Evolutionary conservation across 37 sponge, comb jelly and placozoan species (phyloP), one percentile per base, ranked within the genome.

Genomic region (Agelas oroides): DNA sequence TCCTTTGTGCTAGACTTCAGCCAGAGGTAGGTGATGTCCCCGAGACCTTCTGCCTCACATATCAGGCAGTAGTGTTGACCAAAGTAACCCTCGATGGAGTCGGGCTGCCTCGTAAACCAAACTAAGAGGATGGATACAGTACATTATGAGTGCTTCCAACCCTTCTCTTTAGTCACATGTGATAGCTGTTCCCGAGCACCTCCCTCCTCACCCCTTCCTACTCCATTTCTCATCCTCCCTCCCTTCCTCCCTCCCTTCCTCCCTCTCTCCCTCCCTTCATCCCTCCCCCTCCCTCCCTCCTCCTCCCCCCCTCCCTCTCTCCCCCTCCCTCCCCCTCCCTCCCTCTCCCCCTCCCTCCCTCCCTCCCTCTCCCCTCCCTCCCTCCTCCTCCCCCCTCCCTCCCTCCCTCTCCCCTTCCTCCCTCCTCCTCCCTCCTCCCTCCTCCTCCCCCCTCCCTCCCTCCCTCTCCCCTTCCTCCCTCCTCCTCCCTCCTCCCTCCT

Each of bases 51-150:
- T 25, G 77, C 86, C 36, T 69, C 34, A 52, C 78, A 77, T 5
- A 2, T 59, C 16, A 86, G 71, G 18, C n/a, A 18, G 34, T 40
- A 72, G 38, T 5, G n/a, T 12, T 36, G 2, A 1, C 62, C 62
- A 1, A 69, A 53, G 27, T 25, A 16, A 38, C 57, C 78, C 41
- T 57, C 32, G 21, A 86, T 11, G 34, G 41, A 17, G 2, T 15
- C 31, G 2, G 78, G 86, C 62, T 86, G 71, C 72, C 53, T 31
- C 0, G 52, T 54, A 32, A 86, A 54, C 79, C 86, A 78, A 5
- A 86, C 86, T 86, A 62, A n/a, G 16, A 73, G 46, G 46, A 46
- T 46, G 8, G 6, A 46, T 46, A 12, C 46, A 46, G 46, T 46
- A 12, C 46, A 46, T 46, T 8, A 46, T 12, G 46, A 46, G 46